phyloP scores from a whole-genome alignment of 1,140 invertebrate genomes.

The Cataglyphis hispanica region DNA sequence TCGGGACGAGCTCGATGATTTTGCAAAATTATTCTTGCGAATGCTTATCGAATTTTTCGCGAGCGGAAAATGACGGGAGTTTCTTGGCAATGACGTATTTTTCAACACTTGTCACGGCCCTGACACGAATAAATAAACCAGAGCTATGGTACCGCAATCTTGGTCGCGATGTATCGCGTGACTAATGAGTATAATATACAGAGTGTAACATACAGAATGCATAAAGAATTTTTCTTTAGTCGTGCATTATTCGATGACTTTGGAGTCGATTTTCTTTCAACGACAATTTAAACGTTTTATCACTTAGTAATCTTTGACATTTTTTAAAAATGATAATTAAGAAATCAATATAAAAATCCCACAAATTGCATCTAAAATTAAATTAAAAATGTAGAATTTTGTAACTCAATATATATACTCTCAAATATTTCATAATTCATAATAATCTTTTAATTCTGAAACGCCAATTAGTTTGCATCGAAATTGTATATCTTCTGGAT shows the following conservation, averaged over 20 bases:
- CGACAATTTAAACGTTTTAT: not conserved
- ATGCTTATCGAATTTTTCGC: not conserved
- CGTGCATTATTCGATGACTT: not conserved
- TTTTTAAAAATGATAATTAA: not conserved
- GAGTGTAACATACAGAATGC: constrained; percentile 2
- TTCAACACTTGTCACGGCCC: not conserved
- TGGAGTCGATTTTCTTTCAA: not conserved
- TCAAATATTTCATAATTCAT: not conserved
- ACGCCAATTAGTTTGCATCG: not conserved
- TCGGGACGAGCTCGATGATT: not conserved
- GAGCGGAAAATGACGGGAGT: not conserved
- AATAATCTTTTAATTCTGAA: not conserved
- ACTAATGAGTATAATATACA: constrained; percentile 14
- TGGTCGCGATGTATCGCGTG: constrained; percentile 19
- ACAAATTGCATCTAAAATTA: not conserved
- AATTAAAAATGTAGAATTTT: not conserved
- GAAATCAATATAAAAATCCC: not conserved
- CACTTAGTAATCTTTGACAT: not conserved
- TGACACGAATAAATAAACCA: constrained; percentile 43
- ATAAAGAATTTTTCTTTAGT: not conserved
- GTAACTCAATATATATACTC: not conserved
- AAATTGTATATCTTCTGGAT: not conserved
- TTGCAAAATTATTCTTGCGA: not conserved
- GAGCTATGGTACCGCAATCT: not conserved
- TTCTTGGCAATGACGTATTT: constrained; percentile 4